Evolutionary conservation across 2,797 vertebrate species (phyloP).

Genomic region (Micrastur ruficollis): DNA sequence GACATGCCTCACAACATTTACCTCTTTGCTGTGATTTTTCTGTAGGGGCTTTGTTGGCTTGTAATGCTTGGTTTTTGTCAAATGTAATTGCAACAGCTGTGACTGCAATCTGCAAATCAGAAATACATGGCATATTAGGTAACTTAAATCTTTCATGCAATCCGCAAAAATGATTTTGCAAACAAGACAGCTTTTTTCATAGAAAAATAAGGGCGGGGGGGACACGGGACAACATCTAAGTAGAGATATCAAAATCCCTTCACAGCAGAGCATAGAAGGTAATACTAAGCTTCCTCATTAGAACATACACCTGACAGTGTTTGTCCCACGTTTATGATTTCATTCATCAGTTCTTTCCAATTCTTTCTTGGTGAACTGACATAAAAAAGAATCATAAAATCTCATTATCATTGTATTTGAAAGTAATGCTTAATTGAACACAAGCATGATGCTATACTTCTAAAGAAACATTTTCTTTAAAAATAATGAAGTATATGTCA

Average conservation of each 20-base stretch:
- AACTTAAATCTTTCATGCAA: background rate
- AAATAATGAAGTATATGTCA: background rate
- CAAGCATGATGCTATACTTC: background rate
- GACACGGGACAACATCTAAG: background rate
- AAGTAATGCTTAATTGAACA: background rate
- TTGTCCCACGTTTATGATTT: background rate
- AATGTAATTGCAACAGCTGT: constrained; percentile 97
- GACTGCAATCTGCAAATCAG: constrained; percentile 86
- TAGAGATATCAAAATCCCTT: background rate
- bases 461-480: background rate
- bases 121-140: background rate
- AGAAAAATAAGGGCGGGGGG: background rate
- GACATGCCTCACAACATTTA: constrained; percentile 48
- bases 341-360: background rate
- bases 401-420: background rate
- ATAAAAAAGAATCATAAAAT: background rate
- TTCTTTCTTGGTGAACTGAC: background rate
- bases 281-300: background rate
- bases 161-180: background rate
- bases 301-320: background rate
- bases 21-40: constrained; percentile 88
- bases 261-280: background rate
- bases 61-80: constrained; percentile 89
- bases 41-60: constrained; percentile 72
- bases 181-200: background rate